These are phyloP conservation scores for Holotrichia oblita DNA, from an alignment of 1,140 invertebrate genomes.

Conservation along the genomic window DNA sequence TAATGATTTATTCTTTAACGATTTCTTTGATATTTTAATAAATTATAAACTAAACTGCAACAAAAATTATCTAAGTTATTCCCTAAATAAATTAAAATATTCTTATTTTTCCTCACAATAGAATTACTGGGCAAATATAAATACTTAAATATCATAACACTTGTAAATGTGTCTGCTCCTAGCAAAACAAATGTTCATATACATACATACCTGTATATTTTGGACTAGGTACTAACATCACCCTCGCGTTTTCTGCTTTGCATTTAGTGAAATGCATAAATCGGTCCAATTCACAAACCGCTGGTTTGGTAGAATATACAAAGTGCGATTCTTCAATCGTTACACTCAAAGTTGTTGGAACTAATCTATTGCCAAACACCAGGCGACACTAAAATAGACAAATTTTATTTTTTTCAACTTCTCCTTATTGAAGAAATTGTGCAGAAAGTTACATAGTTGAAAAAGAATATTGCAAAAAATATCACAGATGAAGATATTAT, in stretches of 20 bases:
- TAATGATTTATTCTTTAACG: too few species aligned
- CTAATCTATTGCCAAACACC: slow-evolving; percentile 95
- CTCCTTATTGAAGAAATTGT: too few species aligned
- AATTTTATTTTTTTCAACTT: slow-evolving; percentile 16
- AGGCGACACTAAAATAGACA: slow-evolving; percentile 77
- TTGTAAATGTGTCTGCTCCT: too few species aligned
- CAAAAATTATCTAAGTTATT: too few species aligned
- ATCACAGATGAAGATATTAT: too few species aligned
- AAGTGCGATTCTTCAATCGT: slow-evolving; percentile 95
- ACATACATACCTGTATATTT: slow-evolving; percentile 85
- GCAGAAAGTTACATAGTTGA: too few species aligned
- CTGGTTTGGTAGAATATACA: slow-evolving; percentile 94
- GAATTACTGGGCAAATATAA: background rate
- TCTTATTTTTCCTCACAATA: background rate
- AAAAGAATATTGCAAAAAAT: too few species aligned
- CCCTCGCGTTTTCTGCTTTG: slow-evolving; percentile 88
- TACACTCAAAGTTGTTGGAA: slow-evolving; percentile 92
- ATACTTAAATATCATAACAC: background rate
- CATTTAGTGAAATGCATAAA: slow-evolving; percentile 97
- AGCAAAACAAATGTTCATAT: too few species aligned
- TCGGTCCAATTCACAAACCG: slow-evolving; percentile 89
- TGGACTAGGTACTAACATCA: slow-evolving; percentile 91
- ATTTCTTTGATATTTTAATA: too few species aligned
- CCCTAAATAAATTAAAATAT: too few species aligned
- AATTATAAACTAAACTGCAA: too few species aligned